Percentiles rank a stretch among this genome's conserved stretches.
phyloP scores from a whole-genome alignment of 2,113 vertebrate genomes.

The Corydoras maculifer region DNA sequence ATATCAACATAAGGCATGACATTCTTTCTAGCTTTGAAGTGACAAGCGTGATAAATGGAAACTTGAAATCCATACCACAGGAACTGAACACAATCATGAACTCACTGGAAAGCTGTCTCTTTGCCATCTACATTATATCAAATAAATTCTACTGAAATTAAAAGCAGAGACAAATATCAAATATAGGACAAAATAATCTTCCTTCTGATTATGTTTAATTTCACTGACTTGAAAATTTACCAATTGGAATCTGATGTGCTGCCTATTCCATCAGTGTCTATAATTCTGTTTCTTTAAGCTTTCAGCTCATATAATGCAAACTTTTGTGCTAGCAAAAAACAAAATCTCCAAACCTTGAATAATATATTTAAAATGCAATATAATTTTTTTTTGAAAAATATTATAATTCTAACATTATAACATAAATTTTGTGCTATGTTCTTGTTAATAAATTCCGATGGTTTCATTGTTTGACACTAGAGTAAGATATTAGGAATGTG shows the following conservation, averaged over 20 bases:
- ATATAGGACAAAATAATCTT: constrained; percentile 4
- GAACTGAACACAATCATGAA: background rate
- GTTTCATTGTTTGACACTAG: too few species aligned
- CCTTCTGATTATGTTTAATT: constrained; percentile 15
- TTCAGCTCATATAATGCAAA: too few species aligned
- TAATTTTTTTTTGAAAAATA: too few species aligned
- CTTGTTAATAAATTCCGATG: too few species aligned
- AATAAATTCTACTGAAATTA: background rate
- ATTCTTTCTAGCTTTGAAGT: constrained; percentile 9
- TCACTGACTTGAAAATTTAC: constrained; percentile 33
- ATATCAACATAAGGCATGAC: background rate
- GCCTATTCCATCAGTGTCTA: constrained; percentile 24
- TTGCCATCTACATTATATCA: background rate
- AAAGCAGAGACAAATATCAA: constrained; percentile 18
- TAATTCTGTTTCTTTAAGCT: constrained; percentile 39
- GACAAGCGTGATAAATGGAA: constrained; percentile 7
- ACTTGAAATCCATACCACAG: constrained; percentile 23
- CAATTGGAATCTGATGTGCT: constrained; percentile 21
- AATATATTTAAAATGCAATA: too few species aligned
- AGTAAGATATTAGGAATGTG: too few species aligned
- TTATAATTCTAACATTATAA: too few species aligned
- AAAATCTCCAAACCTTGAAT: too few species aligned
- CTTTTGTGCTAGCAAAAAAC: too few species aligned
- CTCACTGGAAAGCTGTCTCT: background rate
- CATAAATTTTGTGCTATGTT: too few species aligned